A percentile compares a stretch with the other conserved stretches of the same genome.
phyloP scores from a whole-genome alignment of 1,140 invertebrate species.

The Penaeus indicus region DNA sequence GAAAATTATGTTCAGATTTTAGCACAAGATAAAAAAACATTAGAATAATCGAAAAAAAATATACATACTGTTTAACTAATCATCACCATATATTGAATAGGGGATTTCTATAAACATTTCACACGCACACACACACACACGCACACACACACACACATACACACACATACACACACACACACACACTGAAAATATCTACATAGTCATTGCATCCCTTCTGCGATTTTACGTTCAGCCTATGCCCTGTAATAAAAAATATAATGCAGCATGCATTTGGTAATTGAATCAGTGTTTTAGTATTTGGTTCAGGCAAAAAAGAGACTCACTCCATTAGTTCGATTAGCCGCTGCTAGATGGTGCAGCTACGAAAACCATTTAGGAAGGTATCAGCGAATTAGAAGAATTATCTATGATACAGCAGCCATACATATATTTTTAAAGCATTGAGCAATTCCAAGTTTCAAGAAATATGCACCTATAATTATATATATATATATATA shows the following conservation, averaged over 20 bases:
- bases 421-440: not conserved
- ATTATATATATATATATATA: not conserved
- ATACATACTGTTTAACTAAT: constrained; percentile 13
- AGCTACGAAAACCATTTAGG: too few species aligned
- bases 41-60: not conserved
- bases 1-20: too few species aligned
- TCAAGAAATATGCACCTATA: not conserved
- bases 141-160: constrained; percentile 10
- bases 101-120: not conserved
- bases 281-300: too few species aligned
- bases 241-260: not conserved
- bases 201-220: not conserved
- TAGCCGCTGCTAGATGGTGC: too few species aligned
- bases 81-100: too few species aligned
- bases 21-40: too few species aligned
- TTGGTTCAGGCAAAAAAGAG: too few species aligned
- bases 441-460: not conserved
- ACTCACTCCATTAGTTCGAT: too few species aligned
- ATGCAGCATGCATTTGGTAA: too few species aligned
- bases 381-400: too few species aligned
- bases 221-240: not conserved
- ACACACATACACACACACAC: constrained; percentile 5
- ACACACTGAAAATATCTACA: not conserved
- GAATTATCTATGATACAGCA: not conserved
- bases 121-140: not conserved